Evolutionary conservation across 2,113 vertebrate species (phyloP), one percentile per base, ranked within the genome.

Genomic region (Cathartes aura): DNA sequence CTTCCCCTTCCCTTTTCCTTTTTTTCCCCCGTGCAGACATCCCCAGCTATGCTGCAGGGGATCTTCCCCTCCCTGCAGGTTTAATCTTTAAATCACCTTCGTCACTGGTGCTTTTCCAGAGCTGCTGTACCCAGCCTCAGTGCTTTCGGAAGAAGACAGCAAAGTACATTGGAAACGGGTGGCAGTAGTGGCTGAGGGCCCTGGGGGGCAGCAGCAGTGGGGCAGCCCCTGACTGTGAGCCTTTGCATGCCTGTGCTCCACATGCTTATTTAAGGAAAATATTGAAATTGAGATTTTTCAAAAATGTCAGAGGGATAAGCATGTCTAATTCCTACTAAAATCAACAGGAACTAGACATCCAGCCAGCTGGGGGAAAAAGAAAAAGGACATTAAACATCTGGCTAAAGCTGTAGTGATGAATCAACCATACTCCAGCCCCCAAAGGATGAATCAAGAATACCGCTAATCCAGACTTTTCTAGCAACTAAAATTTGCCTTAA

Each of bases 1-100:
- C 36, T 89, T 56, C 22, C 17, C 10, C 17, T 56, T 78, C 36
- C 23, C 5, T 34, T 19, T 63, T 32, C 8, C 5, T 24, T n/a
- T 23, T 17, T 0, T 5, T 8, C 10, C 11, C 29, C 0, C 0
- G 3, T 36, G 42, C 40, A 87, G 64, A 68, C 20, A 60, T 29
- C 11, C 58, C 45, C 60, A 79, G 52, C 34, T 48, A 40, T 32
- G 80, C 50, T 48, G 56, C 64, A 82, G 60, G 50, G 40, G 17
- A 50, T 85, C 38, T 52, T 38, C 17, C 15, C 13, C 17, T 85
- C 53, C 26, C 14, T 82, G 20, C 56, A 40, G 4, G 9, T 67
- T 74, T 34, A 59, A 45, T 70, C 24, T 29, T 45, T 15, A 71
- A 48, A 64, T n/a, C 23, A 27, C 34, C 66, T 70, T 84, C 5